Percentiles rank a stretch among this genome's conserved stretches.
These are phyloP conservation scores for Podocnemis expansa DNA, from an alignment of 2,113 vertebrate species.

Conservation along the genomic window DNA sequence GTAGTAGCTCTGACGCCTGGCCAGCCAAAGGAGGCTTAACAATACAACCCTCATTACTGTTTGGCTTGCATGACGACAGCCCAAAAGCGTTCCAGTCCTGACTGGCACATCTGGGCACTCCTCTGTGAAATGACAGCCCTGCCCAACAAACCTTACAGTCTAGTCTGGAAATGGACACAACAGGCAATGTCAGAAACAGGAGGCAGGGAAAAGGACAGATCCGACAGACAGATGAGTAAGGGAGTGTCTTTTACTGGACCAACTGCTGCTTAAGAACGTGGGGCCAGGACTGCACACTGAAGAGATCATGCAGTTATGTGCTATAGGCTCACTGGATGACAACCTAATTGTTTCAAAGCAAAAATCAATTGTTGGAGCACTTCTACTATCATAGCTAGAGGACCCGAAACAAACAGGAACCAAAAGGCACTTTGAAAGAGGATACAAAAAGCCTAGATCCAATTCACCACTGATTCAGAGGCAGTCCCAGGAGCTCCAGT, in stretches of 20 bases:
- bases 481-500: not conserved
- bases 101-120: too few species aligned
- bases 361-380: not conserved
- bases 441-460: not conserved
- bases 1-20: not conserved
- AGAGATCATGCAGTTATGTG: not conserved
- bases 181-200: not conserved
- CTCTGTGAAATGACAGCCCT: not conserved
- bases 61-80: not conserved
- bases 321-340: not conserved
- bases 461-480: not conserved
- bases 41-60: not conserved
- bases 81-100: too few species aligned
- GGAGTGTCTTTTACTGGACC: not conserved
- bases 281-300: not conserved
- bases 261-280: not conserved
- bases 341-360: not conserved
- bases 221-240: not conserved
- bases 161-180: not conserved
- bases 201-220: not conserved
- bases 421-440: not conserved
- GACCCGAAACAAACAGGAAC: not conserved
- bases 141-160: not conserved
- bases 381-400: not conserved
- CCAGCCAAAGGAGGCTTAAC: not conserved